Evolutionary conservation across 2,888 invertebrate species (phyloP), one percentile per base, ranked within the genome.

Genomic region (Polyommatus iphigenia): DNA sequence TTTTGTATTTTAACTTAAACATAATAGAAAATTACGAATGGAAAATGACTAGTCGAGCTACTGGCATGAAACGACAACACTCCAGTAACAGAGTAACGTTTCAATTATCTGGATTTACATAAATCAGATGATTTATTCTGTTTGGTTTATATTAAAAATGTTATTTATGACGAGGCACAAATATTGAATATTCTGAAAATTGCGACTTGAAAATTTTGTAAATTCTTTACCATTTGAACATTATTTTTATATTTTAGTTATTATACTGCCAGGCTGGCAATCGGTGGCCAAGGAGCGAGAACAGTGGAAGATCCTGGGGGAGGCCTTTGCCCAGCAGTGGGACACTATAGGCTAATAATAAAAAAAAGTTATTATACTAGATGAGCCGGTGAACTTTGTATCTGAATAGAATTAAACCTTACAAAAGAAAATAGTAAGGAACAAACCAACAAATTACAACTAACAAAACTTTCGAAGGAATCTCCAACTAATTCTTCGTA

Each of bases 121-220:
- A 67, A 67, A 67, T 67, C 67, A 67, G 67, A 67, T 18, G 67
- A 67, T 67, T 67, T 67, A 32, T 67, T 15, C 29, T 29, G 67
- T 67, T 67, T 67, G 67, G 67, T 32, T 67, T 67, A 67, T 67
- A 67, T 67, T 67, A 67, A 67, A 67, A 67, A 67, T 67, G 67
- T 67, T 67, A 32, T 67, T 67, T 67, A 67, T 67, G 6, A 67
- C 29, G 18, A 67, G 29, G 32, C 67, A 67, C 29, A 29, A 32
- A 67, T 32, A 67, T 67, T 67, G 67, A 7, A 67, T 67, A 29
- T 67, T 67, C 29, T 7, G 67, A 67, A 67, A 67, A 67, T 3
- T 18, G 6, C 2, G 29, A 32, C 29, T 29, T 15, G 1, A 32
- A 29, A 15, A 29, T 29, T 24, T 29, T 24, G 10, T 57, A 57